Evolutionary conservation across 2,797 vertebrate genomes (phyloP).

Genomic region (Enteromius paludinosus): DNA sequence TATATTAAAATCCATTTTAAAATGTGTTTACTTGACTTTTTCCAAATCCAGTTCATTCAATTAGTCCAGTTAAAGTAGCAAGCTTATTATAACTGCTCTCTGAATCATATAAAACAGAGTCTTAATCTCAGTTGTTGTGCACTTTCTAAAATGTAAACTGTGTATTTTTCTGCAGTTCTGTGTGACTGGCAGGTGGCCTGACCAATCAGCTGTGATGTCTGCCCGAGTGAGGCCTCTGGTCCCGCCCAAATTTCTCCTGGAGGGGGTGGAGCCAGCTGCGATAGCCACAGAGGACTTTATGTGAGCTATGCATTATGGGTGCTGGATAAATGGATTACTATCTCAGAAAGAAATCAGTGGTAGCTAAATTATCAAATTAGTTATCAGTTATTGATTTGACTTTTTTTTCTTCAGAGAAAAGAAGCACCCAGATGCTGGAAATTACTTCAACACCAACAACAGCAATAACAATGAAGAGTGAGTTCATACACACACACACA

Average conservation of each 20-base stretch:
- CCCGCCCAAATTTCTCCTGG: slow-evolving; percentile 43
- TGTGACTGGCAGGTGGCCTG: slow-evolving; percentile 45
- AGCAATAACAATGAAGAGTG: slow-evolving; percentile 92
- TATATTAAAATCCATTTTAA: background rate
- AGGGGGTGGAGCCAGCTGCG: slow-evolving; percentile 38
- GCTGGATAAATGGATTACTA: slow-evolving; percentile 9
- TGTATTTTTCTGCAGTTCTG: background rate
- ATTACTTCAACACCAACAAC: slow-evolving; percentile 86
- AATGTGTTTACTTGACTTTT: background rate
- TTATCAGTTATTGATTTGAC: background rate
- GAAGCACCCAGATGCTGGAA: slow-evolving; percentile 65
- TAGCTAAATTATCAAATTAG: background rate
- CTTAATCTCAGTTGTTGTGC: background rate
- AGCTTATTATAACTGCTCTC: background rate
- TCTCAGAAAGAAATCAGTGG: background rate
- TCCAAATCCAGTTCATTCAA: background rate
- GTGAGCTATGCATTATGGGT: slow-evolving; percentile 50
- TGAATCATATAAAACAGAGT: background rate
- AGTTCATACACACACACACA: slow-evolving; percentile 67
- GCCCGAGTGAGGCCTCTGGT: slow-evolving; percentile 49
- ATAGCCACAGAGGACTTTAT: slow-evolving; percentile 22
- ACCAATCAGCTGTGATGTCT: slow-evolving; percentile 54
- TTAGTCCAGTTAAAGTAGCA: background rate
- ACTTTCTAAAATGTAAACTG: background rate
- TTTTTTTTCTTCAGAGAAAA: slow-evolving; percentile 67